Conservation (phyloP, 2,888 invertebrate species). For the Trichogramma dendrolimi region DNA sequence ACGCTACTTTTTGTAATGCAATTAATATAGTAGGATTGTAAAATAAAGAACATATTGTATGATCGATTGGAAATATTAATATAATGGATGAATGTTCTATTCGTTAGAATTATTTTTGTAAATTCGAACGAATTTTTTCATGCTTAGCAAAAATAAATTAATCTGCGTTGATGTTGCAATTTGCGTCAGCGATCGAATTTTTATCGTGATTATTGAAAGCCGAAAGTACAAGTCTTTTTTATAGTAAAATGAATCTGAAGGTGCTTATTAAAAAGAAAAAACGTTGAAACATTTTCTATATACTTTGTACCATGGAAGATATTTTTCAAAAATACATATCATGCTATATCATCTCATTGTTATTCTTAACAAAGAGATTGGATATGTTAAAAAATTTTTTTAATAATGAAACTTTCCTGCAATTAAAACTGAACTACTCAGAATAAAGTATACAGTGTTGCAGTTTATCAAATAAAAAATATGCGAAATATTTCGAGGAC, state of each 20-base stretch:
- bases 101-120: conserved; percentile 35
- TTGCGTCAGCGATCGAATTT: conserved; percentile 23
- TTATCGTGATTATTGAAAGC: conserved; percentile 34
- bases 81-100: conserved; percentile 25
- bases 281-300: conserved; percentile 21
- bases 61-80: conserved; percentile 14
- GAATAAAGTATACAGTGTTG: too few relatives aligned
- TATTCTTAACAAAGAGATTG: neutral
- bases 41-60: conserved; percentile 17
- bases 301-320: conserved; percentile 26
- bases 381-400: neutral
- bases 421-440: neutral
- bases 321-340: conserved; percentile 35
- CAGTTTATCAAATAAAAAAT: neutral
- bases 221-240: conserved; percentile 36
- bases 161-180: conserved; percentile 3
- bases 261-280: conserved; percentile 31
- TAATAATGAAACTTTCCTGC: conserved; percentile 10
- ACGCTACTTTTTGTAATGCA: conserved; percentile 25
- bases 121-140: conserved; percentile 29
- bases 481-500: neutral
- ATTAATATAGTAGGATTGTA: conserved; percentile 24
- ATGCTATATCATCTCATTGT: conserved; percentile 23
- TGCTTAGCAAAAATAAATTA: conserved; percentile 2
- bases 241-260: conserved; percentile 30